phyloP scores from a whole-genome alignment of 2,113 vertebrate genomes.

The Capreolus pygargus region DNA sequence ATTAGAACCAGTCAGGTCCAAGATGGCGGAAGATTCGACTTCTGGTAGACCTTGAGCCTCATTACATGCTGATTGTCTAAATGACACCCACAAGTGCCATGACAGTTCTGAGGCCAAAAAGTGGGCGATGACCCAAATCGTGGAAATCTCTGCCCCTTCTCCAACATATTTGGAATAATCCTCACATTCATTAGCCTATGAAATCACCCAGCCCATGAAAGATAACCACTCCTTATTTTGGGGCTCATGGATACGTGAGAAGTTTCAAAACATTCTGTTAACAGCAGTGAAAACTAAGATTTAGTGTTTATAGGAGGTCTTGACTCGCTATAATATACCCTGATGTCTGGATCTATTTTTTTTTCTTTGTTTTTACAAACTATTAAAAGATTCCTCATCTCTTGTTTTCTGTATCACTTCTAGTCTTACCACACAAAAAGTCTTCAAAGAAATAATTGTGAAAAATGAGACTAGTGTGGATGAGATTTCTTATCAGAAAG shows the following conservation, averaged over 20 bases:
- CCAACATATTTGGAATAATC: background rate
- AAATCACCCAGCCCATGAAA: background rate
- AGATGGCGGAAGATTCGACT: background rate
- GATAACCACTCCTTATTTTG: background rate
- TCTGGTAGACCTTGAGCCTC: background rate
- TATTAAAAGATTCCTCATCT: background rate
- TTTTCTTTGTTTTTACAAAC: slow-evolving; percentile 11
- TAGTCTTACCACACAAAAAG: background rate
- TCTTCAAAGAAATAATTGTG: background rate
- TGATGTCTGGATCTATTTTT: background rate
- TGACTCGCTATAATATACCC: background rate
- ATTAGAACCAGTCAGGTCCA: background rate
- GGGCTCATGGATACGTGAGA: background rate
- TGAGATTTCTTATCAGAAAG: background rate
- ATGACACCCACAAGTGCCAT: background rate
- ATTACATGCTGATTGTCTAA: background rate
- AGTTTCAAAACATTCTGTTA: background rate
- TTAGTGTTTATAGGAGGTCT: background rate
- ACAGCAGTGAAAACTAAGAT: background rate
- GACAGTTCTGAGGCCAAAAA: background rate
- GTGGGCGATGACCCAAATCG: background rate
- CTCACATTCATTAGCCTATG: background rate
- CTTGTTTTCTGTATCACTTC: background rate
- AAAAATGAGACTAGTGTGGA: background rate
- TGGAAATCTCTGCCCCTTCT: background rate